Evolutionary conservation across 2,888 invertebrate genomes (phyloP), one percentile per base, ranked within the genome.

Genomic region (Phymatocera aterrima): DNA sequence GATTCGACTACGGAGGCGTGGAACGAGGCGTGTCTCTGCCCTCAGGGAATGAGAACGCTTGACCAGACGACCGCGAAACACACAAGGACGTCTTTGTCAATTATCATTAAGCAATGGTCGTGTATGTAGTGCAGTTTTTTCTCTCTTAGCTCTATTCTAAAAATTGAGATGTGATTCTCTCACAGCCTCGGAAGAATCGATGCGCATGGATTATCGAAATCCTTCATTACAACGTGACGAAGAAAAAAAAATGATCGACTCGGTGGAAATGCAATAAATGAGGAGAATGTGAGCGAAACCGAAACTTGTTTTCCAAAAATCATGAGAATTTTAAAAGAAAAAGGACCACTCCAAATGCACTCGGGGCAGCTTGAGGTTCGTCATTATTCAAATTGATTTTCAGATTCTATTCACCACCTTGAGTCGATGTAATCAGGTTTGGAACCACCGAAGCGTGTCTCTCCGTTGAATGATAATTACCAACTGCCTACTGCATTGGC

Each of bases 21-120:
- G n/a, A n/a, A n/a, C n/a, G 6, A 12, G 68, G 24, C 37, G 21
- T 43, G 28, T 37, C 68, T 40, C 43, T 24, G 8, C 68, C 37
- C 43, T 15, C 43, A 15, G 57, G 61, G 51, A 72, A 72, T 51
- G 12, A 31, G 48, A 48, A 51, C 46, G 6, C 12, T 34, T 21
- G 70, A 51, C 70, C 70, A 48, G 70, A 70, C 70, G 70, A 72
- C 70, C 70, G 48, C 51, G 70, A 72, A 72, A 43, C 18, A 15
- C 70, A 68, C 70, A 51, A 72, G 70, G 70, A 51, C 70, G 70
- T 72, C 70, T 72, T 72, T 72, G 70, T 72, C 48, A 72, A 72
- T 72, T 18, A 72, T 72, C 31, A 31, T 51, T 28, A 31, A 51
- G 51, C 48, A 72, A 8, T 72, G 24, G 15, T 21, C 43, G 31